Percentiles rank a stretch among this genome's conserved stretches.
Conservation (phyloP, 1,140 invertebrate genomes). For the Lepidostoma basale region DNA sequence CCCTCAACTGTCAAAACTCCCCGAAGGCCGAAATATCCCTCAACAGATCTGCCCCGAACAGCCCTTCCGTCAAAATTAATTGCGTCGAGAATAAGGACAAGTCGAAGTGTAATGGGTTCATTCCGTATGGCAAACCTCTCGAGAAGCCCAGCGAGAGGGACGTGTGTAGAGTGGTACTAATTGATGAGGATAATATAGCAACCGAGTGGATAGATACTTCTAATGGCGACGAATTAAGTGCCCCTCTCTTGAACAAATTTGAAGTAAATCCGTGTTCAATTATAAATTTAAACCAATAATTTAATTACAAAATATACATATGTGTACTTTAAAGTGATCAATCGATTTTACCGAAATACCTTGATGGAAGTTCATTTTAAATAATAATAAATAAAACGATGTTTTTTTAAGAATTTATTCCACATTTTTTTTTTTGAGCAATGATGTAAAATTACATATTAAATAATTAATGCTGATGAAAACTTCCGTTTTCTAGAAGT, state of each 20-base stretch:
- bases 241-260: conserved; percentile 46
- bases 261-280: conserved; percentile 34
- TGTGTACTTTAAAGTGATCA: not conserved
- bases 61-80: conserved; percentile 49
- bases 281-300: not conserved
- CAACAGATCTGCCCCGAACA: conserved; percentile 58
- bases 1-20: conserved; percentile 44
- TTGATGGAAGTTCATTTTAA: no score
- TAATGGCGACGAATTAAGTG: conserved; percentile 42
- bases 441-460: no score
- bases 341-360: not conserved
- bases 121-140: not conserved
- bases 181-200: conserved; percentile 41
- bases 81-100: conserved; percentile 23
- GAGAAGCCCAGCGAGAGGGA: conserved; percentile 13
- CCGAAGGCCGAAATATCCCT: conserved; percentile 39
- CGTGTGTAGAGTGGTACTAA: conserved; percentile 34
- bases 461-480: no score
- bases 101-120: conserved; percentile 9
- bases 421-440: no score
- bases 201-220: conserved; percentile 40
- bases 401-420: no score
- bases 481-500: no score
- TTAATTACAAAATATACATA: not conserved
- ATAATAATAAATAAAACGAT: no score